These are phyloP conservation scores for Rhinichthys osculus DNA, from an alignment of 2,797 vertebrate species.

Conservation along the genomic window DNA sequence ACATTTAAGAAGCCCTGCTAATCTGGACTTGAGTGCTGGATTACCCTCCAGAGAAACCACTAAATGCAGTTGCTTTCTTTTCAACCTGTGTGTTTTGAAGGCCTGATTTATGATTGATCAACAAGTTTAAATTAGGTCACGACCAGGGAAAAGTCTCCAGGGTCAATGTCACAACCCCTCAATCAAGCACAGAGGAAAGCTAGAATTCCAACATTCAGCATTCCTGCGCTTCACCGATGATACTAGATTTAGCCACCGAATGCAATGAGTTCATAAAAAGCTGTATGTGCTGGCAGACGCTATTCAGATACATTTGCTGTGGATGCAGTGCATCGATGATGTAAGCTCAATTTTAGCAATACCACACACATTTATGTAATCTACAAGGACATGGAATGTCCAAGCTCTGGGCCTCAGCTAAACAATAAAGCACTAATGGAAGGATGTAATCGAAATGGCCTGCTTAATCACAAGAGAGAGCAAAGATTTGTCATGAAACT, in stretches of 20 bases:
- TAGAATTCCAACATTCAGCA: constrained; percentile 19
- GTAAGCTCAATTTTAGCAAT: neutral
- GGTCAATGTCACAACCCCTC: constrained; percentile 11
- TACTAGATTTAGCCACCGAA: neutral
- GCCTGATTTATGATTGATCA: constrained; percentile 10
- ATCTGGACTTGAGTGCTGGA: neutral
- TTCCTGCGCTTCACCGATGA: neutral
- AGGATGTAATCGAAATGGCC: neutral
- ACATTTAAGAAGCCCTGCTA: neutral
- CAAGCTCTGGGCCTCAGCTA: neutral
- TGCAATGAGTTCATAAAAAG: neutral
- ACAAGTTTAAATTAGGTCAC: constrained; percentile 3
- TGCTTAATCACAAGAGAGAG: neutral
- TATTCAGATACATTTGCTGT: neutral
- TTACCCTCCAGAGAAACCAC: constrained; percentile 17
- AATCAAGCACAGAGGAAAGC: neutral
- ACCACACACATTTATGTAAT: neutral
- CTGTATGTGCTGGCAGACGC: neutral
- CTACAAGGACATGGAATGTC: neutral
- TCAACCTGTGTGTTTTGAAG: constrained; percentile 26
- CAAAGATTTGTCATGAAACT: neutral
- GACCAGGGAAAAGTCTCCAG: constrained; percentile 8
- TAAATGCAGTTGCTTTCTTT: constrained; percentile 1
- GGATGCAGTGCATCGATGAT: neutral
- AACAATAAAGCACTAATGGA: neutral